Percentiles rank a stretch among this genome's conserved stretches.
Evolutionary conservation across 2,797 vertebrate species (phyloP).

Genomic region (Eulemur albifrons): DNA sequence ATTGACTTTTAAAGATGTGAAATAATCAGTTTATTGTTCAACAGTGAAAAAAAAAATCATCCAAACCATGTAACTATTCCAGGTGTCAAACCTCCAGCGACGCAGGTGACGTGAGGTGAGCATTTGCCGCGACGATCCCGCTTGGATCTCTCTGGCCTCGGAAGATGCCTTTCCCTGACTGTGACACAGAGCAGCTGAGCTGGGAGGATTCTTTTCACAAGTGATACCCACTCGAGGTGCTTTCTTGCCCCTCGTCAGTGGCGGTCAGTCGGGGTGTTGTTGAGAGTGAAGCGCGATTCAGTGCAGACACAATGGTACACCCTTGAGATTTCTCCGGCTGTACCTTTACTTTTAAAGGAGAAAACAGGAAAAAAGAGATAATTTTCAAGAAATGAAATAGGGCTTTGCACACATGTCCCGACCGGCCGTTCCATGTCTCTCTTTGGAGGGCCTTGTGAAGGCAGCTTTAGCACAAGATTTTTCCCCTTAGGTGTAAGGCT

Average conservation of each 20-base stretch:
- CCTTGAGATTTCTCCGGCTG: background rate
- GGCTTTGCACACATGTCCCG: background rate
- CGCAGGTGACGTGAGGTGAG: background rate
- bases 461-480: background rate
- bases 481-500: background rate
- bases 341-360: background rate
- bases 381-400: background rate
- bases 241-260: background rate
- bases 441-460: background rate
- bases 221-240: background rate
- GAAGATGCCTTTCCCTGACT: background rate
- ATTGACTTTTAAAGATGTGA: constrained; percentile 32
- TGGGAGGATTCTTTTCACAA: background rate
- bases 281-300: background rate
- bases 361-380: background rate
- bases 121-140: accelerated
- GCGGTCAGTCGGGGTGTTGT: constrained; percentile 30
- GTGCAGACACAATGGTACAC: background rate
- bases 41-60: background rate
- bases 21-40: constrained; percentile 37
- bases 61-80: background rate
- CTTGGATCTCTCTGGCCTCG: accelerated
- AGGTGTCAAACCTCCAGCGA: background rate
- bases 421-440: no score
- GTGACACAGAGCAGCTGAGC: background rate